A percentile compares a stretch with the other conserved stretches of the same genome.
Evolutionary conservation across 2,113 vertebrate genomes (phyloP).

Genomic region (Morphnarchus princeps): DNA sequence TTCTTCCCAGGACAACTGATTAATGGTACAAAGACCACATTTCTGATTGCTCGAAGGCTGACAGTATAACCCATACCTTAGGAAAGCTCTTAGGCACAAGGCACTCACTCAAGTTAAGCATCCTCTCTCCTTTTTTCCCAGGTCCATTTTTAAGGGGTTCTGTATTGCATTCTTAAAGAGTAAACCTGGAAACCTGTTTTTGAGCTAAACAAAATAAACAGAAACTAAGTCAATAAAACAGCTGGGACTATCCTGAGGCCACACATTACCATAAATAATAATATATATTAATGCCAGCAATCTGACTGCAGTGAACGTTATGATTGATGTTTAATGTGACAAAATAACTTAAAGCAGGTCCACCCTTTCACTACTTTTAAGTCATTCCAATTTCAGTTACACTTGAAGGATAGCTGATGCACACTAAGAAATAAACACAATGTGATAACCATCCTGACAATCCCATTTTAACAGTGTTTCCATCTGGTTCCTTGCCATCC

Average conservation of each 20-base stretch:
- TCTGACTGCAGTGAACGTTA: accelerated
- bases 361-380: background rate
- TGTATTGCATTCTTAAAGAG: background rate
- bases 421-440: background rate
- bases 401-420: background rate
- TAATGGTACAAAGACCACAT: background rate
- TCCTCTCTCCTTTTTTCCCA: background rate
- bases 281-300: background rate
- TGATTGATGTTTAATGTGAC: background rate
- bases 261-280: background rate
- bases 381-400: background rate
- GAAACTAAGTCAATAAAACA: background rate
- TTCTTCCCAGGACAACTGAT: too few relatives aligned
- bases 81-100: background rate
- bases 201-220: background rate
- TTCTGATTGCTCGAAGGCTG: background rate
- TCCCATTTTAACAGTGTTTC: background rate
- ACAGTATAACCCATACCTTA: background rate
- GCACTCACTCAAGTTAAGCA: background rate
- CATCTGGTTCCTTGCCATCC: background rate
- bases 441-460: background rate
- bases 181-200: background rate
- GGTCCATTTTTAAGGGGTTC: background rate
- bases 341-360: background rate
- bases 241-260: background rate